Percentiles rank a stretch among this genome's conserved stretches.
Conservation (phyloP, 2,888 invertebrate species). For the Ceraclea dissimilis region DNA sequence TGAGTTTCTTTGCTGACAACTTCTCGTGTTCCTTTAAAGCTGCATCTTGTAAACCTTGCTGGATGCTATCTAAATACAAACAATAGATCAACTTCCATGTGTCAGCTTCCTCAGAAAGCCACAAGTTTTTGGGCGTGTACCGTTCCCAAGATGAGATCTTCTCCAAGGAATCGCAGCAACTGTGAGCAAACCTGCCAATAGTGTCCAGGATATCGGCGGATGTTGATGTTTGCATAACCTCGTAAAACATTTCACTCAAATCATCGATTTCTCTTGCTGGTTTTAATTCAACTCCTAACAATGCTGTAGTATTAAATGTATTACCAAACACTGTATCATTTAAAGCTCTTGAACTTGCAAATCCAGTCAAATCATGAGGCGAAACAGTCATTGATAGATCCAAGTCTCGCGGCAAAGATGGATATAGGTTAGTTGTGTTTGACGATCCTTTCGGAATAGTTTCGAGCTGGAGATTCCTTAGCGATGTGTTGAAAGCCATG, state of each 20-base stretch:
- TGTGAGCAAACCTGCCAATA: conserved; percentile 54
- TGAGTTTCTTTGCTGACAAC: conserved; percentile 37
- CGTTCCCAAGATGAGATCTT: conserved; percentile 44
- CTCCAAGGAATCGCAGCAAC: conserved; percentile 55
- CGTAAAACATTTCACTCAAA: conserved; percentile 42
- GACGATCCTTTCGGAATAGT: not conserved
- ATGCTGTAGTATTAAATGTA: conserved; percentile 5
- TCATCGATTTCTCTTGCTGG: conserved; percentile 28
- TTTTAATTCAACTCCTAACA: conserved; percentile 9
- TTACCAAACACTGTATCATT: conserved; percentile 26
- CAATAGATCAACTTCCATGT: conserved; percentile 83
- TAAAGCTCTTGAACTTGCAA: conserved; percentile 34
- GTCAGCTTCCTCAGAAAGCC: conserved; percentile 75
- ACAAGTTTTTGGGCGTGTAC: conserved; percentile 44
- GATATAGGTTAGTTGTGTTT: not conserved
- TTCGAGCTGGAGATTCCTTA: not conserved
- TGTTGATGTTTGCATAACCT: conserved; percentile 41
- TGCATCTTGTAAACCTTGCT: conserved; percentile 36
- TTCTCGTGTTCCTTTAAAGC: conserved; percentile 46
- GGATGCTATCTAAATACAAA: conserved; percentile 72
- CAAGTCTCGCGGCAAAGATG: conserved; percentile 7
- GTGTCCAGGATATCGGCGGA: conserved; percentile 52
- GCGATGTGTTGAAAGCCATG: too few species aligned
- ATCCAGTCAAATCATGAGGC: conserved; percentile 31
- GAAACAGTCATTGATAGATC: conserved; percentile 23